Base-by-base conservation (phyloP, 2,797 vertebrate genomes). In the Oreochromis mossambicus region DNA sequence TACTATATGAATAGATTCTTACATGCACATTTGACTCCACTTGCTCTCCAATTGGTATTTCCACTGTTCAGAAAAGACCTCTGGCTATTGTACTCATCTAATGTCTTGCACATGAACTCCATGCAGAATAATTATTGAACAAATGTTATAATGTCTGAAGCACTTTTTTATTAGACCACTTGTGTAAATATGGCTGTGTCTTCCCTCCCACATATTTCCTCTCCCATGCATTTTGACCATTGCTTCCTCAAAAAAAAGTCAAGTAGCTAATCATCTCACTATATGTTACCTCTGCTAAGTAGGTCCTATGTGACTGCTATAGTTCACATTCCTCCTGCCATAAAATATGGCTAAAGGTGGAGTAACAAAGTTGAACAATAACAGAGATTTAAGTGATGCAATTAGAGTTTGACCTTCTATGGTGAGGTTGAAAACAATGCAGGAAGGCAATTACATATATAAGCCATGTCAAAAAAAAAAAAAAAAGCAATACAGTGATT, bases 331-430 rank as follows among this genome's bases (percentile, higher is more conserved):
- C 26, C 77, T 84, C 52, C 26, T 13, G 24, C 66, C 6, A 38
- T 19, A 43, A 79, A 70, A 56, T 32, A 38, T 70, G 36, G 6
- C 38, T 61, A 34, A 79, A 76, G 76, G 36, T 76, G 80, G 5
- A 78, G n/a, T 2, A 81, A 58, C 54, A 61, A 56, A 75, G 43
- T 32, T 34, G 24, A 75, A 50, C 24, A 19, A 32, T 46, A 55
- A 82, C 77, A 77, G 29, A 85, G 73, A 56, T 89, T 81, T 75
- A 77, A 86, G 43, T 76, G 61, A 56, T 61, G 77, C 79, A 79
- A 77, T 83, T 81, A 80, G 26, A 76, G 9, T 70, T 73, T 77
- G 26, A 75, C 43, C 43, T 73, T 50, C 68, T 48, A 17, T 48
- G 24, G 43, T 3, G 68, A 29, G 24, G 24, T 19, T 48, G 15